Conservation (phyloP, 2,113 vertebrate genomes). For the Ptilorrhoa leucosticta region DNA sequence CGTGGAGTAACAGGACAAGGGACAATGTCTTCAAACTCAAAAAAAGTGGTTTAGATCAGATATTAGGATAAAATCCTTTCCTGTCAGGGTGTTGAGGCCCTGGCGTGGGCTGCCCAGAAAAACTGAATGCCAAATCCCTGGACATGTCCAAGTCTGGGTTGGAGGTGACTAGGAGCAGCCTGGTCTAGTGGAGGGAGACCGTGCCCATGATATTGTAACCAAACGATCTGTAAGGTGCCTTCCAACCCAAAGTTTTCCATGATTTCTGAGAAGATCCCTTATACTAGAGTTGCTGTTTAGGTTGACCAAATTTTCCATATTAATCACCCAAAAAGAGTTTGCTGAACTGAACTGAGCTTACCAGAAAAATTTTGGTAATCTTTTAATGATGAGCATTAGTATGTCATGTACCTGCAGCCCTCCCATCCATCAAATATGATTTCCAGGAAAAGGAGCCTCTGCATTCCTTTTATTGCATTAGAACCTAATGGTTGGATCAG, state of each 20-base stretch:
- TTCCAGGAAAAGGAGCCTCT: neutral
- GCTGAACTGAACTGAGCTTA: neutral
- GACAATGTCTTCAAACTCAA: neutral
- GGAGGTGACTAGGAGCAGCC: neutral
- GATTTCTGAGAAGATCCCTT: neutral
- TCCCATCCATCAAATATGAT: neutral
- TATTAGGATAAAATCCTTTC: neutral
- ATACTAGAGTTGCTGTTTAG: neutral
- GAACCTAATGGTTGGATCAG: neutral
- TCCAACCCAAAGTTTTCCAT: neutral
- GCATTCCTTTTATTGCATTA: neutral
- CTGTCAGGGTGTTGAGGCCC: neutral
- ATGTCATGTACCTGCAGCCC: neutral
- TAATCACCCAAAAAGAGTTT: neutral
- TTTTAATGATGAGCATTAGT: neutral
- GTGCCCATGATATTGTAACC: accelerated
- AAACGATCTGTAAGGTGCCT: neutral
- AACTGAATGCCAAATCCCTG: neutral
- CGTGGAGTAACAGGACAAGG: neutral
- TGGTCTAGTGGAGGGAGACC: neutral
- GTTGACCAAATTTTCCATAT: neutral
- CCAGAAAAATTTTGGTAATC: neutral
- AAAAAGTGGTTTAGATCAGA: neutral
- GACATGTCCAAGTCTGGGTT: accelerated
- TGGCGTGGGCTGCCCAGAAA: neutral